phyloP scores from a whole-genome alignment of 92 coral and sea anemone species.

The Porites evermanni region DNA sequence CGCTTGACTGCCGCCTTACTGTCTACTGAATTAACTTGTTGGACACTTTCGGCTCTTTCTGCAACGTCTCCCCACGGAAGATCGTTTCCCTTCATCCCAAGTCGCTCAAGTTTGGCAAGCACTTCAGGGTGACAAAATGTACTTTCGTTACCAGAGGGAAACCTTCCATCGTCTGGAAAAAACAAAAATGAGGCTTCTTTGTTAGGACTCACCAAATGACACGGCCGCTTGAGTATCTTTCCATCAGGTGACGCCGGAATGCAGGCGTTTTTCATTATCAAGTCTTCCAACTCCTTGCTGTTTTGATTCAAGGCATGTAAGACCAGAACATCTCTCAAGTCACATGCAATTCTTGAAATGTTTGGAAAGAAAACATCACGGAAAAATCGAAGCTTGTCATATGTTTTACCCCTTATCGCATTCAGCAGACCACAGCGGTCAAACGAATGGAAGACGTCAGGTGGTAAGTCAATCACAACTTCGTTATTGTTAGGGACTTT shows the following conservation, averaged over 20 bases:
- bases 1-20: constrained; percentile 33
- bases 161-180: constrained; percentile 66
- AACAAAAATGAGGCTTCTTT: constrained; percentile 58
- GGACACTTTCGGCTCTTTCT: constrained; percentile 74
- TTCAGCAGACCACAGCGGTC: constrained; percentile 27
- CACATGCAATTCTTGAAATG: constrained; percentile 15
- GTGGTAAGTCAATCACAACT: constrained; percentile 66
- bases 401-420: constrained; percentile 26
- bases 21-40: constrained; percentile 22
- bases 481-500: background rate
- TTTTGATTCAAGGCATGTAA: constrained; percentile 56
- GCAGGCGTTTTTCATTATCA: constrained; percentile 47
- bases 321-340: constrained; percentile 40
- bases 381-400: background rate
- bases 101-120: constrained; percentile 36
- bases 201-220: constrained; percentile 61
- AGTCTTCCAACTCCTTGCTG: background rate
- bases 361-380: constrained; percentile 65
- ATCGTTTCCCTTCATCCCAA: constrained; percentile 71
- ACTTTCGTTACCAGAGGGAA: constrained; percentile 54
- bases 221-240: constrained; percentile 51
- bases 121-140: constrained; percentile 26
- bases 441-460: constrained; percentile 50
- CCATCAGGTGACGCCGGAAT: constrained; percentile 76
- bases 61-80: constrained; percentile 71